Evolutionary conservation across 1,140 invertebrate species (phyloP).

Genomic region (Diachasma alloeum): DNA sequence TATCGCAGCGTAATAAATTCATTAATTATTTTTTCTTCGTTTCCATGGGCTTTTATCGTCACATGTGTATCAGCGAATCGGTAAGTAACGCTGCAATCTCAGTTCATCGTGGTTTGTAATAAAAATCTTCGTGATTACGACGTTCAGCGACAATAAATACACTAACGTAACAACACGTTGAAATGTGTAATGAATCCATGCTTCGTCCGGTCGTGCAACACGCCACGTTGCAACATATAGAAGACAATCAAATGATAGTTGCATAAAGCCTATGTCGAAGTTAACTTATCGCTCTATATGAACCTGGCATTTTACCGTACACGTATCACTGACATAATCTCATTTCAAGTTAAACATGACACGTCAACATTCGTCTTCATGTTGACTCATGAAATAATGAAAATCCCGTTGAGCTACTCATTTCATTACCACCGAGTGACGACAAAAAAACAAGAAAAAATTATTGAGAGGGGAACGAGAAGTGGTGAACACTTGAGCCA

Average conservation of each 20-base stretch:
- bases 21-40: background rate
- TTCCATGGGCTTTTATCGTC: background rate
- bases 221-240: background rate
- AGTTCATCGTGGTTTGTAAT: slow-evolving; percentile 30
- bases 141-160: slow-evolving; percentile 44
- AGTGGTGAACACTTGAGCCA: slow-evolving; percentile 5
- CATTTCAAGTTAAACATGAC: background rate
- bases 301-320: background rate
- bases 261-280: background rate
- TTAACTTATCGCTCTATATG: background rate
- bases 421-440: background rate
- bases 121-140: slow-evolving; percentile 44
- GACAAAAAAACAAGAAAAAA: background rate
- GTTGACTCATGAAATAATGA: background rate
- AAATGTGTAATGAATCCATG: background rate
- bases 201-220: background rate
- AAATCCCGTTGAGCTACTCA: background rate
- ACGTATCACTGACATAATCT: background rate
- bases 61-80: slow-evolving; percentile 16
- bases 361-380: background rate
- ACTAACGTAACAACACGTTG: background rate
- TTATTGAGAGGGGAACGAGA: background rate
- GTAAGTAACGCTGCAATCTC: background rate
- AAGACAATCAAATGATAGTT: background rate
- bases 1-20: background rate